Conservation (phyloP, 2,888 invertebrate genomes). For the Drosophila mulleri region DNA sequence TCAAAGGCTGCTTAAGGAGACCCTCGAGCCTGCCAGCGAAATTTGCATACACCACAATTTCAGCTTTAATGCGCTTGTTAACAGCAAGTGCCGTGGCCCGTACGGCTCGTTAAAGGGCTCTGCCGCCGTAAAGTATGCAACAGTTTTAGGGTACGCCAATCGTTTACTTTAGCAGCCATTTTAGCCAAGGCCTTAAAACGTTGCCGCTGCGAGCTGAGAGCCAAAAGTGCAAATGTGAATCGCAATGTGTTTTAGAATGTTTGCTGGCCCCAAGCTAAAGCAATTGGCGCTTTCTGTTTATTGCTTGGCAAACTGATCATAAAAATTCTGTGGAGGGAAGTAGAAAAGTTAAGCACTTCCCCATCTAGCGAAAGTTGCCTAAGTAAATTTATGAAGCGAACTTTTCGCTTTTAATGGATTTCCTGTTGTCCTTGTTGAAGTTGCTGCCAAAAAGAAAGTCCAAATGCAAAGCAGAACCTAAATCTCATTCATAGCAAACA, state of each 20-base stretch:
- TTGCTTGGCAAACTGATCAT: slow-evolving; percentile 9
- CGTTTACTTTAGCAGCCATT: slow-evolving; percentile 31
- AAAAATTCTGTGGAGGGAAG: neutral
- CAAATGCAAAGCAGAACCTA: slow-evolving; percentile 1
- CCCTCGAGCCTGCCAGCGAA: slow-evolving; percentile 52
- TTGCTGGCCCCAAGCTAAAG: slow-evolving; percentile 7
- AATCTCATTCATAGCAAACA: slow-evolving; percentile 14
- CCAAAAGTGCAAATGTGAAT: slow-evolving; percentile 20
- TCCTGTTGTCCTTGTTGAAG: slow-evolving; percentile 32
- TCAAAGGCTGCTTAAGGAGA: slow-evolving; percentile 27
- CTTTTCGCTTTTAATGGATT: slow-evolving; percentile 51
- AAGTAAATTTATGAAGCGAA: slow-evolving; percentile 24
- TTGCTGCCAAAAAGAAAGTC: neutral
- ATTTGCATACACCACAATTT: slow-evolving; percentile 60
- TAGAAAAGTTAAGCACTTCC: slow-evolving; percentile 2
- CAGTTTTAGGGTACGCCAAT: slow-evolving; percentile 44
- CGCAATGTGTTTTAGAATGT: slow-evolving; percentile 19
- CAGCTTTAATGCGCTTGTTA: slow-evolving; percentile 56
- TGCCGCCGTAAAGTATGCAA: slow-evolving; percentile 36
- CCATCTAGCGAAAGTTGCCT: slow-evolving; percentile 12
- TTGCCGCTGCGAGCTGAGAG: slow-evolving; percentile 12
- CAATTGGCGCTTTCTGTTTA: slow-evolving; percentile 17
- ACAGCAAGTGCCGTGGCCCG: slow-evolving; percentile 23
- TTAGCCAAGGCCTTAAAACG: slow-evolving; percentile 22
- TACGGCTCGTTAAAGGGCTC: slow-evolving; percentile 32